Percentiles rank a stretch among this genome's conserved stretches.
These are phyloP conservation scores for Cephalopholis sonnerati DNA, from an alignment of 2,113 vertebrate genomes.

Conservation along the genomic window DNA sequence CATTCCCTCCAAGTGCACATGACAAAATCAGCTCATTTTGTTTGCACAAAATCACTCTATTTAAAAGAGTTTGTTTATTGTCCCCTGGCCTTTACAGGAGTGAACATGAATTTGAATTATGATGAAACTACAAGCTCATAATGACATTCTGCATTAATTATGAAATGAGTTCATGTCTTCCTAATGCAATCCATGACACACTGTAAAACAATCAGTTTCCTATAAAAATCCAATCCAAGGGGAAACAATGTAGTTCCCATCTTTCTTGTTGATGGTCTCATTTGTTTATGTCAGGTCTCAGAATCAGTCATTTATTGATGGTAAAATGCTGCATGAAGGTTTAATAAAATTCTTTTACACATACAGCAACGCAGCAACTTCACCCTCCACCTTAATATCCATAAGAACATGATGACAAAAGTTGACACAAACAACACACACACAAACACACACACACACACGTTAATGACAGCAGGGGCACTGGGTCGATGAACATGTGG, in stretches of 20 bases:
- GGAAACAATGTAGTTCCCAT: slow-evolving; percentile 8
- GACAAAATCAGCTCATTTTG: neutral
- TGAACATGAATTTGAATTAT: neutral
- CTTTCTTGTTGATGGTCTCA: slow-evolving; percentile 8
- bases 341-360: slow-evolving; percentile 9
- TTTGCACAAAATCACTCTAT: neutral
- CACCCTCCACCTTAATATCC: neutral
- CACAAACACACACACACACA: slow-evolving; percentile 15
- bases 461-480: slow-evolving; percentile 48
- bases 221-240: neutral
- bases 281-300: slow-evolving; percentile 1
- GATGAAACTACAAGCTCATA: slow-evolving; percentile 11
- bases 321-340: slow-evolving; percentile 16
- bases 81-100: neutral
- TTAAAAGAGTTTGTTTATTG: neutral
- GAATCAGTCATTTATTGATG: slow-evolving; percentile 24
- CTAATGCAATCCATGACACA: neutral
- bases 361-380: slow-evolving; percentile 1
- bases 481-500: slow-evolving; percentile 72
- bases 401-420: neutral
- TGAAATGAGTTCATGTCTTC: slow-evolving; percentile 6
- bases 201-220: slow-evolving; percentile 27
- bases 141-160: slow-evolving; percentile 7
- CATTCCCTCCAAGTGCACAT: too few species aligned
- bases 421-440: slow-evolving; percentile 13